Conservation (phyloP, 1,140 invertebrate species). For the Matsumurasca onukii region DNA sequence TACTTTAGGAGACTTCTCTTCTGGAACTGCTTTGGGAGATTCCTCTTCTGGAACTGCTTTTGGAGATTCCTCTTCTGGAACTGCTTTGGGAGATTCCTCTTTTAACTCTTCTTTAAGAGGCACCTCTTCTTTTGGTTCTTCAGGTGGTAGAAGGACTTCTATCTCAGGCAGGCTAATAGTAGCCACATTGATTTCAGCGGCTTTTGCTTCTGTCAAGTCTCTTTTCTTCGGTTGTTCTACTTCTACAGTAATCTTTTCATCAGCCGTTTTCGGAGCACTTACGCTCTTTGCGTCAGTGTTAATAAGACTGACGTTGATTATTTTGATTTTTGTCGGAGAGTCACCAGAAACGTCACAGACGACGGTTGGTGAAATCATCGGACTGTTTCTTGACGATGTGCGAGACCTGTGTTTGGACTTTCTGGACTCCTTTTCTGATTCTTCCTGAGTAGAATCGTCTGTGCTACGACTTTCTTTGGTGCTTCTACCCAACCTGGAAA, state of each 20-base stretch:
- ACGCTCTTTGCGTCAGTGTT: conserved; percentile 31
- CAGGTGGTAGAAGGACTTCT: conserved; percentile 10
- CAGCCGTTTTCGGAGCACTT: background rate
- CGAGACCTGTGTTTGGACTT: conserved; percentile 28
- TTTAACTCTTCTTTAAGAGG: too few relatives aligned
- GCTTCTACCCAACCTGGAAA: conserved; percentile 9
- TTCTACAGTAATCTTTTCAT: conserved; percentile 4
- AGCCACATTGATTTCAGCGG: conserved; percentile 13
- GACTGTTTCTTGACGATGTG: conserved; percentile 32
- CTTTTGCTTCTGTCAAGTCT: too few relatives aligned
- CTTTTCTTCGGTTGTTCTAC: too few relatives aligned
- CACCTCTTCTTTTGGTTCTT: conserved; percentile 24
- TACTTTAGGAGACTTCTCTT: too few relatives aligned
- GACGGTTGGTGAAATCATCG: conserved; percentile 30
- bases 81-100: too few relatives aligned
- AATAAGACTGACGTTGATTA: conserved; percentile 36
- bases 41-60: too few relatives aligned
- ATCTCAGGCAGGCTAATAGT: background rate
- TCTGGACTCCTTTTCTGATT: conserved; percentile 31
- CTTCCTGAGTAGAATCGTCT: conserved; percentile 33
- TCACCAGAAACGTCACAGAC: conserved; percentile 22
- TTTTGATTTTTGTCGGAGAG: conserved; percentile 32
- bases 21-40: too few relatives aligned
- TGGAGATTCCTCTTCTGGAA: too few relatives aligned
- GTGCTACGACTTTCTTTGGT: conserved; percentile 33